Conservation (phyloP, 2,888 invertebrate genomes). For the Pediacus dermestoides region DNA sequence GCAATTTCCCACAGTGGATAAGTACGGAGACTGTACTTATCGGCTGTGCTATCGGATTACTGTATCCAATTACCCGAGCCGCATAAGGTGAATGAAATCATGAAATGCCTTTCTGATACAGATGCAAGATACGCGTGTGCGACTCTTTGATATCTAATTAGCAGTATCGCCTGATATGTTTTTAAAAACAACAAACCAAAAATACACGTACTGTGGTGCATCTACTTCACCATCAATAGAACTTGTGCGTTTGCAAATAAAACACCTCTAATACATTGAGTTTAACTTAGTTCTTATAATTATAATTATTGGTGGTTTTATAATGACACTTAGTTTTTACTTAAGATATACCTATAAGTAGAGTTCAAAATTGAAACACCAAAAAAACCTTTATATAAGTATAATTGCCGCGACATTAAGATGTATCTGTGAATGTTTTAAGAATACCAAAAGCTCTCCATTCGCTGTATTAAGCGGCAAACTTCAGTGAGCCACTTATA, state of each 20-base stretch:
- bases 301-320: no score
- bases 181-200: no score
- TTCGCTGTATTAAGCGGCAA: conserved; percentile 26
- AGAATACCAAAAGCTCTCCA: conserved; percentile 27
- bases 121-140: conserved; percentile 44
- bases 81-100: conserved; percentile 51
- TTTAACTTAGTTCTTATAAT: no score
- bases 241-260: no score
- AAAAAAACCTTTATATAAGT: no score
- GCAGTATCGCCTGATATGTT: conserved; percentile 31
- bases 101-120: conserved; percentile 44
- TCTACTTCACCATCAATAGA: no score
- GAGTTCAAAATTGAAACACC: no score
- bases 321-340: no score
- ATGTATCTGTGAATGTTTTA: conserved; percentile 31
- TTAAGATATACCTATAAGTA: no score
- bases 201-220: no score
- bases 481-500: conserved; percentile 25
- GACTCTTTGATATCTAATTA: conserved; percentile 46
- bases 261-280: no score
- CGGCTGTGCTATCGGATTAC: conserved; percentile 47
- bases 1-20: conserved; percentile 49
- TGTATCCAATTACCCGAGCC: conserved; percentile 50
- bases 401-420: conserved; percentile 34
- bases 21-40: conserved; percentile 45